Percentiles rank a stretch among this genome's conserved stretches.
Evolutionary conservation across 1,140 invertebrate genomes (phyloP).

Genomic region (Zaprionus camerounensis): DNA sequence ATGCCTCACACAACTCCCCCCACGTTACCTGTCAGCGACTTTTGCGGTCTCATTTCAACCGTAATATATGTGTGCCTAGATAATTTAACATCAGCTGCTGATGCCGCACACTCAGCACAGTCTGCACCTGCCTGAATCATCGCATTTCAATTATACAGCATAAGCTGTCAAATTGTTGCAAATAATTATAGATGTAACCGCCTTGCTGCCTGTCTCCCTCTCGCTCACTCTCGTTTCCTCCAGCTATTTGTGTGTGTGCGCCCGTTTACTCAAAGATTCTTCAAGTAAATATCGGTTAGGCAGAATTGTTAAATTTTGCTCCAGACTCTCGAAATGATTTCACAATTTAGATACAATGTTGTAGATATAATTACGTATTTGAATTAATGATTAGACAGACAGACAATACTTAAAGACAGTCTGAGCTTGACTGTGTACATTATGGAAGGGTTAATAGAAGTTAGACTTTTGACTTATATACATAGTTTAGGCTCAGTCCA

Average conservation of each 20-base stretch:
- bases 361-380: neutral
- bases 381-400: constrained; percentile 3
- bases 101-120: constrained; percentile 46
- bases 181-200: constrained; percentile 56
- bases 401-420: neutral
- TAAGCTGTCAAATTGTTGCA: constrained; percentile 48
- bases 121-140: constrained; percentile 66
- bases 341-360: constrained; percentile 3
- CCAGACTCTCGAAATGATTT: neutral
- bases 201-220: neutral
- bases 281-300: constrained; percentile 32
- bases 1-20: neutral
- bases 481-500: neutral
- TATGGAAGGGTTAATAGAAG: neutral
- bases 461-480: neutral
- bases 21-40: neutral
- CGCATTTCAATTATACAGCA: constrained; percentile 66
- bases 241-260: neutral
- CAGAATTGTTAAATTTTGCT: constrained; percentile 7
- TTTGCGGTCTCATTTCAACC: constrained; percentile 57
- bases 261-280: constrained; percentile 3
- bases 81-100: constrained; percentile 41
- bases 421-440: neutral
- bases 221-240: neutral
- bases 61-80: constrained; percentile 24